Evolutionary conservation across 2,888 invertebrate species (phyloP), one percentile per base, ranked within the genome.

Genomic region (Deilephila porcellus): DNA sequence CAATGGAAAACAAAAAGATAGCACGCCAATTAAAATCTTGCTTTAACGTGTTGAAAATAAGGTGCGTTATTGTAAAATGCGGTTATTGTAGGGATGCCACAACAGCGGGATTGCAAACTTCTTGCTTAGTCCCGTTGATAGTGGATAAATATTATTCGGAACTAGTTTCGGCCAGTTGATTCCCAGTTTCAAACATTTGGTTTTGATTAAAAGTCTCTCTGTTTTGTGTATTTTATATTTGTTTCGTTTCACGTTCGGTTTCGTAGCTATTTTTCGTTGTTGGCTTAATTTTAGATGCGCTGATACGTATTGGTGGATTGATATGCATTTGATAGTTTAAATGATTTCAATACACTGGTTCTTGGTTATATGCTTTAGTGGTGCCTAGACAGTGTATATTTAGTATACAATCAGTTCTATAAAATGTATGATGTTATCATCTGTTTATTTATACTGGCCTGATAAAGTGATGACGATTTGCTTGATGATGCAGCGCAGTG

Each of bases 111-210:
- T 86, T 77, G 78, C 80, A 82, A 88, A 88, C 83, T 89, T 89
- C 83, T 86, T 90, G 90, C 90, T 88, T 86, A 81, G 81, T 82
- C 85, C 67, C 52, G 52, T 25, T 67, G 87, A 88, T 87, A 86
- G 84, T 83, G 86, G 84, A 89, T 90, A 91, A 91, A 90, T 91
- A 90, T 88, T 90, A 90, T 90, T 86, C 82, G 80, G 80, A 86
- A 90, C 86, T 86, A 85, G 88, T 90, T 91, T 85, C 79, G 83
- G 83, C 80, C 80, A 81, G 88, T 87, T 87, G 86, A 86, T 87
- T 86, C 83, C 73, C 76, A 85, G 87, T 88, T 89, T 78, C 77
- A 82, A 87, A 85, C 84, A 81, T 82, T 84, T 85, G 82, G 81
- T 85, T 89, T 87, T 88, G 86, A 88, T 87, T 86, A 86, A 85